phyloP scores from a whole-genome alignment of 2,113 vertebrate species.

The Gobiocypris rarus region DNA sequence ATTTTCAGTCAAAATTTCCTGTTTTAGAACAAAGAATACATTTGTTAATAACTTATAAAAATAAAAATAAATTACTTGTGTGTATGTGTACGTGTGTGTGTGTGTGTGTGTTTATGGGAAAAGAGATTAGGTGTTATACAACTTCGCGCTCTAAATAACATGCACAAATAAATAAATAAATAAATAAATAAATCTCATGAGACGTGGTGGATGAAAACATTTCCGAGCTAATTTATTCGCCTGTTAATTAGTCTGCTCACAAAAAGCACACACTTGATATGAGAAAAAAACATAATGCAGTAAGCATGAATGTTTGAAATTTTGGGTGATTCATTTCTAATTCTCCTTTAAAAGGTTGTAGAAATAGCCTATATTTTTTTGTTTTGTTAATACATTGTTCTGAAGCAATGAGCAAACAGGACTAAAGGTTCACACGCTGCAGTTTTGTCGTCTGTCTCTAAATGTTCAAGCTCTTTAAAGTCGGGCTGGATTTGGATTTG shows the following conservation, averaged over 20 bases:
- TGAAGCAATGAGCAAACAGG: background rate
- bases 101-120: background rate
- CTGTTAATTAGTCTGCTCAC: slow-evolving; percentile 13
- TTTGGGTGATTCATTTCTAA: background rate
- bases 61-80: background rate
- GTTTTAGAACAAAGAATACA: background rate
- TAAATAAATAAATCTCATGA: background rate
- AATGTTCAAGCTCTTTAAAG: too few species aligned
- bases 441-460: too few species aligned
- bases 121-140: background rate
- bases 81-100: background rate
- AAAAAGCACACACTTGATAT: slow-evolving; percentile 6
- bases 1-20: background rate
- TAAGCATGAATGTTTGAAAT: background rate
- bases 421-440: background rate
- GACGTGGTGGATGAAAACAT: slow-evolving; percentile 10
- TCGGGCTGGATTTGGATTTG: too few species aligned
- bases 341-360: background rate
- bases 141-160: background rate
- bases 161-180: slow-evolving; percentile 8
- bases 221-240: slow-evolving; percentile 14
- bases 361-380: background rate
- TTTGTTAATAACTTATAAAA: background rate
- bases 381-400: background rate
- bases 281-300: background rate